Evolutionary conservation across 2,113 vertebrate species (phyloP), one percentile per base, ranked within the genome.

Genomic region (Crotalus horridus): DNA sequence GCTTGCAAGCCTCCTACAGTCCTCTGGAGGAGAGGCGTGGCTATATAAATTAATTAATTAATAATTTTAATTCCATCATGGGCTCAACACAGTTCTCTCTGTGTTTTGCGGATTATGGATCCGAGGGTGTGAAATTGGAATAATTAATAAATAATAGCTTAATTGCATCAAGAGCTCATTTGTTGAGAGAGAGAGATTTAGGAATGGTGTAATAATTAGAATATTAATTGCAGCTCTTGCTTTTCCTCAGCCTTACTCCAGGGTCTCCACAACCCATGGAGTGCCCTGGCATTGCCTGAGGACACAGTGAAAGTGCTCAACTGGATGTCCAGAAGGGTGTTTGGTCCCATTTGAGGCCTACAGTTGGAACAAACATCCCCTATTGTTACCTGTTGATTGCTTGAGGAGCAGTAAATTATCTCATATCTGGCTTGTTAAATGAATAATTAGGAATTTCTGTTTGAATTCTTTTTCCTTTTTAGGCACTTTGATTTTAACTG

Each of bases 331-430:
- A 81, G 53, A 85, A 94, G 93, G 97, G 96, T 87, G 87, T 20
- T 93, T 33, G 6, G 48, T 96, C 94, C 97, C 96, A 93, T 95
- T 93, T 97, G 97, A 97, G 97, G 97, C 95, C 96, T 97, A 92
- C 93, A 93, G 85, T 85, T 94, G 97, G 33, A 95, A 97, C 97
- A 97, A 94, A 98, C 97, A 98, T 90, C 51, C n/a, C 1, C 1
- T 5, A 51, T 33, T 69, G 29, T 33, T 69, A 17, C 29, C 29
- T 6, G 23, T 56, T 89, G 53, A 54, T 74, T 53, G 24, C 54
- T 21, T 43, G 17, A 17, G 74, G 17, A 21, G 15, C 69, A 39
- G n/a, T 91, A 46, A 86, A 48, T 56, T 26, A 56, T 91, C 26
- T 55, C 33, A 53, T 12, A 15, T 23, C 3, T 21, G 23, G 39